Evolutionary conservation across 2,113 vertebrate species (phyloP).

Genomic region (Scartelaos histophorus): DNA sequence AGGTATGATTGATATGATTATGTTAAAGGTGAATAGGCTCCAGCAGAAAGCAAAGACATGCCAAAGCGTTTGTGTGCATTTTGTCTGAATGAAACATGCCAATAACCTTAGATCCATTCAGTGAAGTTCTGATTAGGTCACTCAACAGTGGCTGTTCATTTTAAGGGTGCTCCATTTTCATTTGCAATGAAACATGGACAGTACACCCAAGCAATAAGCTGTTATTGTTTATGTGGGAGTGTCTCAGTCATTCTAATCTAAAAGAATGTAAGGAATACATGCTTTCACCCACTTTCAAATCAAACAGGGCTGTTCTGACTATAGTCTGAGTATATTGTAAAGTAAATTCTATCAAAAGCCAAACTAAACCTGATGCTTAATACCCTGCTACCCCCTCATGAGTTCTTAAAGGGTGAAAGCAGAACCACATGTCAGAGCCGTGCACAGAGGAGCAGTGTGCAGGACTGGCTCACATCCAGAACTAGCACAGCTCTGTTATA

Average conservation of each 20-base stretch:
- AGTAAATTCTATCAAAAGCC: background rate
- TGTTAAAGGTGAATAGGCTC: slow-evolving; percentile 34
- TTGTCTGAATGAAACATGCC: background rate
- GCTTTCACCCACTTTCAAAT: background rate
- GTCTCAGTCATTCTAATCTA: too few relatives aligned
- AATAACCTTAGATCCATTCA: background rate
- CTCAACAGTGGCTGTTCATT: background rate
- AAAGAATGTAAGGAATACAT: background rate
- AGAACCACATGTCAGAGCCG: background rate
- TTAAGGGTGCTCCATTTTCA: background rate
- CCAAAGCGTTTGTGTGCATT: background rate
- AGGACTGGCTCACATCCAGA: slow-evolving; percentile 5
- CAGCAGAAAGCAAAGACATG: slow-evolving; percentile 48
- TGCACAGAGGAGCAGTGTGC: background rate
- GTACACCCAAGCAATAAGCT: background rate
- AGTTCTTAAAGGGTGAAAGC: slow-evolving; percentile 9
- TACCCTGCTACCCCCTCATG: background rate
- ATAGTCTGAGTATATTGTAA: background rate
- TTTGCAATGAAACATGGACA: background rate
- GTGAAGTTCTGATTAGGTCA: background rate
- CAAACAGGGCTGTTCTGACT: background rate
- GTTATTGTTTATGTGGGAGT: background rate
- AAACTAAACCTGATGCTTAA: slow-evolving; percentile 9
- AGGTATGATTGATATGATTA: background rate
- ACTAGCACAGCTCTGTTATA: slow-evolving; percentile 6